phyloP scores from a whole-genome alignment of 2,113 vertebrate genomes.

The Cacatua alba region DNA sequence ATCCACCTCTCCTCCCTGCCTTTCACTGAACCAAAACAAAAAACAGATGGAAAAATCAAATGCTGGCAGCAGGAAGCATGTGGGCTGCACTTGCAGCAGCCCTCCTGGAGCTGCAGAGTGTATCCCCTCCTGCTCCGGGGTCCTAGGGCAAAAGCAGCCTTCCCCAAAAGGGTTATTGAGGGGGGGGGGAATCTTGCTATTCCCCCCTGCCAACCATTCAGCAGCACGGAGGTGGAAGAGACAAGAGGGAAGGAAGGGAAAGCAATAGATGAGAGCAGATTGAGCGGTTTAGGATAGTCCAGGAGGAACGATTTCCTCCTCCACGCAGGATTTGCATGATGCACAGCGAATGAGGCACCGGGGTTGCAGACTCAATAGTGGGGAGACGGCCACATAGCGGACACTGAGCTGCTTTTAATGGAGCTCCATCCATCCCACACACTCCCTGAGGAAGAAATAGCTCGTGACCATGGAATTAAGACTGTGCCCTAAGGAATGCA shows the following conservation, averaged over 20 bases:
- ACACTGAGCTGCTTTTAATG: not conserved
- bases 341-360: accelerated
- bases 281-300: not conserved
- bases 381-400: not conserved
- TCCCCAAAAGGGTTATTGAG: not conserved
- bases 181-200: not conserved
- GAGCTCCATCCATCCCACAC: not conserved
- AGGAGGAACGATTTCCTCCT: not conserved
- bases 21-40: conserved; percentile 57
- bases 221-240: not conserved
- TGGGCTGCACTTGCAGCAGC: conserved; percentile 43
- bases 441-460: not conserved
- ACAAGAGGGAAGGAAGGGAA: not conserved
- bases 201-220: not conserved
- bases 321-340: not conserved
- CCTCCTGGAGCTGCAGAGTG: not conserved
- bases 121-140: not conserved
- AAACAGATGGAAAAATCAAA: conserved; percentile 59
- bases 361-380: not conserved
- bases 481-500: not conserved
- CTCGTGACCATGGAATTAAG: not conserved
- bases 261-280: not conserved
- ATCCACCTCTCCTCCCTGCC: conserved; percentile 31
- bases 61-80: conserved; percentile 27
- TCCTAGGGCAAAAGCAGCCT: not conserved